These are phyloP conservation scores for Metridium senile DNA, from an alignment of 92 coral and sea anemone genomes.

Conservation along the genomic window DNA sequence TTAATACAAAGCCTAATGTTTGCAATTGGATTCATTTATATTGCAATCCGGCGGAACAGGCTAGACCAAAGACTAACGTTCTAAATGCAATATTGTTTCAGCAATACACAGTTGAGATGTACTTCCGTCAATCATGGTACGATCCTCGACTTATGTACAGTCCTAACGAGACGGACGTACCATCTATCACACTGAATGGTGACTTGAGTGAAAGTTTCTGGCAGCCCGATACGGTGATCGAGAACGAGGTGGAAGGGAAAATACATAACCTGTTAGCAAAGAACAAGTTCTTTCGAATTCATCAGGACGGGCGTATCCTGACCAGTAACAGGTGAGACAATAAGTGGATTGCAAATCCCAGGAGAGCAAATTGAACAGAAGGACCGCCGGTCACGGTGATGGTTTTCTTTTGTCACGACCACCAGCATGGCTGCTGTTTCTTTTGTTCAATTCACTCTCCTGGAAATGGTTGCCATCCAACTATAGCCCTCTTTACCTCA, in stretches of 20 bases:
- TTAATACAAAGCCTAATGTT: too few relatives aligned
- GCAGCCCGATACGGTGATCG: slow-evolving; percentile 84
- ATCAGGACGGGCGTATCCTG: slow-evolving; percentile 58
- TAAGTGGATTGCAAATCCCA: too few relatives aligned
- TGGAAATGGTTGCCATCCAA: too few relatives aligned
- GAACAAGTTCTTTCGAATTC: slow-evolving; percentile 61
- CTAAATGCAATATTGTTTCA: slow-evolving; percentile 1
- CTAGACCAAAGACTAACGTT: too few relatives aligned
- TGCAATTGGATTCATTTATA: too few relatives aligned
- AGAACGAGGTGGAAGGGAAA: slow-evolving; percentile 65
- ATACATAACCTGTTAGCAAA: slow-evolving; percentile 60
- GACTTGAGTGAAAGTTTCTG: slow-evolving; percentile 58
- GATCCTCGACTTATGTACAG: slow-evolving; percentile 63
- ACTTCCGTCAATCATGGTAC: slow-evolving; percentile 77
- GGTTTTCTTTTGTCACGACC: too few relatives aligned
- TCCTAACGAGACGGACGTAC: slow-evolving; percentile 19
- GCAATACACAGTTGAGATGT: slow-evolving; percentile 73
- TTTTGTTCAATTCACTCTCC: too few relatives aligned
- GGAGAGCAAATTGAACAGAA: too few relatives aligned
- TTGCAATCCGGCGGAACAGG: too few relatives aligned
- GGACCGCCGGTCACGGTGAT: too few relatives aligned
- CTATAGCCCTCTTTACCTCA: too few relatives aligned
- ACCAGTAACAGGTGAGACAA: slow-evolving; percentile 71
- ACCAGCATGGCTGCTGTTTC: too few relatives aligned
- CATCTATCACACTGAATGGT: slow-evolving; percentile 54